A percentile compares a stretch with the other conserved stretches of the same genome.
Evolutionary conservation across 2,797 vertebrate species (phyloP).

Genomic region (Pristis pectinata): DNA sequence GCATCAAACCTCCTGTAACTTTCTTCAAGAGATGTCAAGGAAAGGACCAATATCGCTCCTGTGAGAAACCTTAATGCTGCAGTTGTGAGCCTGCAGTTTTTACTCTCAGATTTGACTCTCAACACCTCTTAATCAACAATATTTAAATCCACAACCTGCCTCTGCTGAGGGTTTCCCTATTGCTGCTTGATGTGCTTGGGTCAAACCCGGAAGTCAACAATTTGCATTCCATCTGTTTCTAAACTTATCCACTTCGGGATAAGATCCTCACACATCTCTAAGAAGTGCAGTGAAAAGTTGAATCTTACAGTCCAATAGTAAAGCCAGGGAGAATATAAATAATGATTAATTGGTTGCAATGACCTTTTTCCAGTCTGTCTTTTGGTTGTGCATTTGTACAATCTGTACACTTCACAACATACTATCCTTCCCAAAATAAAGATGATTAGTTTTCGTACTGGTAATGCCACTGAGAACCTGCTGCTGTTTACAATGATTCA

Average conservation of each 20-base stretch:
- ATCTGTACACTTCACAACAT: not conserved
- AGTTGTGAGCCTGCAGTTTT: too few relatives aligned
- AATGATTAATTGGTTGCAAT: not conserved
- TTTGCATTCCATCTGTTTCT: too few relatives aligned
- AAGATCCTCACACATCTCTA: not conserved
- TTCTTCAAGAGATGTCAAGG: too few relatives aligned
- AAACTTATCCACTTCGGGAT: not conserved
- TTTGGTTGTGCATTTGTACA: not conserved
- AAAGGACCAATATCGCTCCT: too few relatives aligned
- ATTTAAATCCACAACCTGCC: too few relatives aligned
- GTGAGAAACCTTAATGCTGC: too few relatives aligned
- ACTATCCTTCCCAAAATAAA: not conserved
- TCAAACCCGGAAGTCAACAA: too few relatives aligned
- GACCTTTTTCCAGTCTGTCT: not conserved
- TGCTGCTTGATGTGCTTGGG: too few relatives aligned
- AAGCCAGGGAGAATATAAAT: not conserved
- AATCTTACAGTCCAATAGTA: not conserved
- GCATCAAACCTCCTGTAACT: too few relatives aligned
- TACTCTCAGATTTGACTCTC: too few relatives aligned
- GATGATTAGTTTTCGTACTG: not conserved
- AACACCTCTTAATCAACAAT: too few relatives aligned
- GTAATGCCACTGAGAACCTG: not conserved
- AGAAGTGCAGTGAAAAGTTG: not conserved
- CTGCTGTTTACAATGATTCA: not conserved
- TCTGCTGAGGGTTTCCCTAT: too few relatives aligned